phyloP scores from a whole-genome alignment of 2,797 vertebrate genomes.

The Setipinna tenuifilis region DNA sequence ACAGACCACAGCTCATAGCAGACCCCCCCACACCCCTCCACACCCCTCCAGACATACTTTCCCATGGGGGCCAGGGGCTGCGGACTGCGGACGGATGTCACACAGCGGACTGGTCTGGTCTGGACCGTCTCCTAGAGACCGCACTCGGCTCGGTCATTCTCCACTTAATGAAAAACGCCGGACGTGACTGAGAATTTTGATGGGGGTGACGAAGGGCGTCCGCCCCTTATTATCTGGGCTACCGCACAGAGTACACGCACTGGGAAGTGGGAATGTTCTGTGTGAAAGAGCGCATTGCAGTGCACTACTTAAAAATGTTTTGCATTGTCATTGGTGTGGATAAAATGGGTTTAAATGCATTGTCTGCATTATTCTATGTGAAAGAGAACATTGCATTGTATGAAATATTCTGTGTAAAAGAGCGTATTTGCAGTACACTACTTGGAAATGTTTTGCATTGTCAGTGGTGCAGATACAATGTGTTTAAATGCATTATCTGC shows the following conservation, averaged over 20 bases:
- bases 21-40: no score
- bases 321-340: no score
- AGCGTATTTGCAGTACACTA: no score
- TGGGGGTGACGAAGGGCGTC: not conserved
- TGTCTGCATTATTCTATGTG: no score
- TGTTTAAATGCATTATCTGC: not conserved
- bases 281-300: not conserved
- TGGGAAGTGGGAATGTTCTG: not conserved
- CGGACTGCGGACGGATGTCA: no score
- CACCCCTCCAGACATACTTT: not conserved
- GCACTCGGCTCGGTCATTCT: not conserved
- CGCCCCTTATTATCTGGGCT: not conserved
- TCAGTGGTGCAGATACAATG: not conserved
- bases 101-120: no score
- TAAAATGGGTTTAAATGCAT: no score
- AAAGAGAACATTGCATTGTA: no score
- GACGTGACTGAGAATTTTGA: not conserved
- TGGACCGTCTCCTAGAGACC: not conserved
- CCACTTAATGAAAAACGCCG: not conserved
- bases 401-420: no score
- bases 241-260: not conserved
- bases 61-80: not conserved
- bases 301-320: no score
- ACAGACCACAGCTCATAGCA: not conserved
- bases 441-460: not conserved